Evolutionary conservation across 2,113 vertebrate species (phyloP).

Genomic region (Ellobius talpinus): DNA sequence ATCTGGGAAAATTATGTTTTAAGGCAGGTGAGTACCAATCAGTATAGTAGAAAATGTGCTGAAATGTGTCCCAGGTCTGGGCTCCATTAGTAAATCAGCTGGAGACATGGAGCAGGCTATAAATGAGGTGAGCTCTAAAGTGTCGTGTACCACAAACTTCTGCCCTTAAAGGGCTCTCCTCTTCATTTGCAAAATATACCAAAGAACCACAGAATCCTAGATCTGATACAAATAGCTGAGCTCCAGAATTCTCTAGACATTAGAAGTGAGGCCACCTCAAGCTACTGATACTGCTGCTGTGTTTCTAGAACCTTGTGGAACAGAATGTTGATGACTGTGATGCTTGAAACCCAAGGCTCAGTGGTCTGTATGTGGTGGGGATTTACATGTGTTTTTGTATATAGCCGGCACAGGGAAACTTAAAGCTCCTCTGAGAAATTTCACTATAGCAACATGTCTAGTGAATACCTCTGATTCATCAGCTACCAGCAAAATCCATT

Average conservation of each 20-base stretch:
- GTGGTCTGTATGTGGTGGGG: not conserved
- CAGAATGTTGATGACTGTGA: not conserved
- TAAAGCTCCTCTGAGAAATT: conserved; percentile 69
- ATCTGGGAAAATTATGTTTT: not conserved
- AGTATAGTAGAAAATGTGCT: not conserved
- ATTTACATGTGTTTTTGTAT: conserved; percentile 53
- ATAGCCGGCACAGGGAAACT: conserved; percentile 51
- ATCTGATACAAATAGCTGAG: not conserved
- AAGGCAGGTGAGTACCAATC: not conserved
- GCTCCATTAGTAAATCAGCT: not conserved
- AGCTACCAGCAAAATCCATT: conserved; percentile 63
- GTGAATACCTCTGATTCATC: conserved; percentile 58
- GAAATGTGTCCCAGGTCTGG: not conserved
- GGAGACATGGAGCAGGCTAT: not conserved
- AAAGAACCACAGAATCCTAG: not conserved
- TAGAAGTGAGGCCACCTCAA: not conserved
- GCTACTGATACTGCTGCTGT: not conserved
- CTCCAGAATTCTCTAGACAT: not conserved
- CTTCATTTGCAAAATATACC: not conserved
- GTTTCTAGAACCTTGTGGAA: not conserved
- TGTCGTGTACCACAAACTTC: not conserved
- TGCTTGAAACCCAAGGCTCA: not conserved
- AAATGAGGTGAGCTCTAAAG: not conserved
- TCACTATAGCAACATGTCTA: conserved; percentile 40
- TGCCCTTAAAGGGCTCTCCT: not conserved